A percentile compares a stretch with the other conserved stretches of the same genome.
Evolutionary conservation across 2,888 invertebrate genomes (phyloP).

Genomic region (Phytoseiulus persimilis): DNA sequence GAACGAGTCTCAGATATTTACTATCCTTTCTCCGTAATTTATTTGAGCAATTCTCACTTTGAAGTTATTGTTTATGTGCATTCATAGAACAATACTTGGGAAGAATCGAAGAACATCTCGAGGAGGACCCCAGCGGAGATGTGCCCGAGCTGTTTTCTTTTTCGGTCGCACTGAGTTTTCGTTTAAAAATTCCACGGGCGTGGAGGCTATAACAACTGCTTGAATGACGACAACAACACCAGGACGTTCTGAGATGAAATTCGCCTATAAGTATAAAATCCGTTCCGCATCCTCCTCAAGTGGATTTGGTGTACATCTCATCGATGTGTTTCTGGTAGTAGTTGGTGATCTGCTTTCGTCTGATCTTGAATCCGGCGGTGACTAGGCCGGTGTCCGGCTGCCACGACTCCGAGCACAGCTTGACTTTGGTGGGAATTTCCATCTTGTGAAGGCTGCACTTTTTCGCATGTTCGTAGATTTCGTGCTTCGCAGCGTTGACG

Average conservation of each 20-base stretch:
- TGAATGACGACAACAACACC: background rate
- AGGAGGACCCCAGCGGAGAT: background rate
- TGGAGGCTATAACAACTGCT: background rate
- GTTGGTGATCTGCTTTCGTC: constrained; percentile 53
- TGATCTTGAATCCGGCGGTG: constrained; percentile 55
- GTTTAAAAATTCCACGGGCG: background rate
- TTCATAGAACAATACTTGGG: background rate
- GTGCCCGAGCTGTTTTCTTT: background rate
- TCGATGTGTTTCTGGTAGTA: constrained; percentile 51
- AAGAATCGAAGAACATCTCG: background rate
- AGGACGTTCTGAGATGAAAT: background rate
- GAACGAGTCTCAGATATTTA: background rate
- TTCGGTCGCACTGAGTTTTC: background rate
- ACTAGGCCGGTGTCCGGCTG: constrained; percentile 55
- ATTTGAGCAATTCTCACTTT: background rate
- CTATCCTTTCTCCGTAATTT: background rate
- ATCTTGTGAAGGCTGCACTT: constrained; percentile 50
- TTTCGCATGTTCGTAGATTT: background rate
- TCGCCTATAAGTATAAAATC: no score
- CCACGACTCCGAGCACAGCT: constrained; percentile 53
- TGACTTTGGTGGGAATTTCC: constrained; percentile 53
- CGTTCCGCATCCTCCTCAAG: background rate
- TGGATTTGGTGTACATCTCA: constrained; percentile 49
- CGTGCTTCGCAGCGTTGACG: background rate
- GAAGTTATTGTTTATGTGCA: background rate